Base-by-base conservation (phyloP, 1,140 invertebrate genomes). In the Diabrotica virgifera region DNA sequence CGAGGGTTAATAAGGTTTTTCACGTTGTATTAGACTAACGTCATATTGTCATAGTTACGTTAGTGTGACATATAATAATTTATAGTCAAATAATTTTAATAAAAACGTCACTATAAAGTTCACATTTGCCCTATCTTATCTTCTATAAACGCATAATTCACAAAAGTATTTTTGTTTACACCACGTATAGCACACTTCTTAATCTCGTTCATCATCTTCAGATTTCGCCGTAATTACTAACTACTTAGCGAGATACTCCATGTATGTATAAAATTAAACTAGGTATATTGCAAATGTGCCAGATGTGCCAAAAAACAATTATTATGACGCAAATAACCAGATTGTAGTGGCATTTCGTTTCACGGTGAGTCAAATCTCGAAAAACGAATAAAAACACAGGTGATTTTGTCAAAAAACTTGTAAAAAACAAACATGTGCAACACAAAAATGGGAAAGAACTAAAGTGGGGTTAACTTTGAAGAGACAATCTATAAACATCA, bases 401-500 rank as follows among this genome's bases (percentile, higher is more conserved):
- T 46, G 8, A 46, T 10, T 8, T 46, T 46, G n/a, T n/a, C 40
- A 46, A 46, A 46, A 46, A 46, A 10, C 8, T 46, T 46, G 6
- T n/a, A 46, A 46, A 46, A 46, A 46, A 46, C 40, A 46, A 46
- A 46, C 40, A 46, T 46, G 40, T 46, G 40, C n/a, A 46, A 46
- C 40, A 46, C 24, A 60, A 59, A 65, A 65, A 65, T 60, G 58
- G 52, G 58, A 53, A 64, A 64, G 52, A 59, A 59, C 24, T 52
- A 75, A 72, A 74, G 70, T 71, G 74, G 72, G 74, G 74, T 72
- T 74, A 70, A 71, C 62, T 71, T 69, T 65, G 64, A 70, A 65
- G 66, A 72, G 70, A 74, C 67, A 72, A 70, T 75, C 74, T 74
- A 74, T 74, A 75, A 74, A 72, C 74, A 75, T 72, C 69, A 75